Evolutionary conservation across 2,797 vertebrate genomes (phyloP).

Genomic region (Gobionotothen gibberifrons): DNA sequence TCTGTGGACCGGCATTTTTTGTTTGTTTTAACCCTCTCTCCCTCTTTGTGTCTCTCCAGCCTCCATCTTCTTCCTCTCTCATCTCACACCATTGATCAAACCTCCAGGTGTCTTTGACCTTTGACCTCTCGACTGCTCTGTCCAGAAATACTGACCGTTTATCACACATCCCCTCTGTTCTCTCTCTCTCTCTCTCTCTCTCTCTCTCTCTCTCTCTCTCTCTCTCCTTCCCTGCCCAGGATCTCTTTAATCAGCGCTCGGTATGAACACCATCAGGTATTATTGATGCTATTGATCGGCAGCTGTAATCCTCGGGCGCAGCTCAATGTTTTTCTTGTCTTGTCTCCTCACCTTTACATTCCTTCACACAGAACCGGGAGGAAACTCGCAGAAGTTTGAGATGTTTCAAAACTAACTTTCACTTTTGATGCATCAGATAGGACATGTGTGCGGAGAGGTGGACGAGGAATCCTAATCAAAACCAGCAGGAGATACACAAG

Average conservation of each 20-base stretch:
- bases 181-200: neutral
- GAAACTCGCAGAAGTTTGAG: constrained; percentile 9
- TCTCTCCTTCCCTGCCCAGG: too few species aligned
- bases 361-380: constrained; percentile 1
- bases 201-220: neutral
- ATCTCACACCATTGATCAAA: constrained; percentile 7
- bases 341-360: constrained; percentile 14
- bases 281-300: constrained; percentile 38
- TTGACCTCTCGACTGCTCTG: constrained; percentile 23
- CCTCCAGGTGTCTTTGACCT: constrained; percentile 13
- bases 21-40: neutral
- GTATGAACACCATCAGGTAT: constrained; percentile 35
- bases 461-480: too few species aligned
- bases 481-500: too few species aligned
- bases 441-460: neutral
- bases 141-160: constrained; percentile 1
- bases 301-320: constrained; percentile 19
- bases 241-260: constrained; percentile 15
- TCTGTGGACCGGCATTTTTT: too few species aligned
- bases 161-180: neutral
- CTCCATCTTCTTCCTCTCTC: neutral
- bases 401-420: constrained; percentile 26
- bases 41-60: neutral
- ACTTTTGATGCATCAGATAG: neutral
- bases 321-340: constrained; percentile 1